These are phyloP conservation scores for Phylloscopus trochiloides DNA, from an alignment of 2,113 vertebrate genomes.

Conservation along the genomic window DNA sequence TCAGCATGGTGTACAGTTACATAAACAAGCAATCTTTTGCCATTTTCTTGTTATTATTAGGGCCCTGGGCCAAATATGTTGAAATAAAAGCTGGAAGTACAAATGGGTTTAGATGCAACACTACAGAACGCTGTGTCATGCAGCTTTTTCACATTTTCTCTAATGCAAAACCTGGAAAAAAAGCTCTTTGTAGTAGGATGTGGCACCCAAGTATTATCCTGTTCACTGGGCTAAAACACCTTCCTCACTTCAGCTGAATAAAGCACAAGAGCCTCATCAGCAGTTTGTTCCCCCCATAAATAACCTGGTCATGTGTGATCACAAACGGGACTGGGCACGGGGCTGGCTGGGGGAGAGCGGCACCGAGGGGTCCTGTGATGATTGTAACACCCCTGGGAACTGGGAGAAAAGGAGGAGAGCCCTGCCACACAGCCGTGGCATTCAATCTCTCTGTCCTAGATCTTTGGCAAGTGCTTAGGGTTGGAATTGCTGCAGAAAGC, in stretches of 20 bases:
- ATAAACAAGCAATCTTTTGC: not conserved
- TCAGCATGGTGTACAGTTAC: not conserved
- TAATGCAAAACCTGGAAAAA: not conserved
- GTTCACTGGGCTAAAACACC: not conserved
- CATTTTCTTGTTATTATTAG: not conserved
- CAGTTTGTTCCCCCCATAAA: not conserved
- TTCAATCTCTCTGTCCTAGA: not conserved
- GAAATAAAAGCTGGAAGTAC: not conserved
- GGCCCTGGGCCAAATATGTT: not conserved
- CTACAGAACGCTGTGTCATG: not conserved
- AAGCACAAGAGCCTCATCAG: not conserved
- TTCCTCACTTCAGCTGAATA: not conserved
- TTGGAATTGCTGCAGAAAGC: not conserved
- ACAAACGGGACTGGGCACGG: accelerated
- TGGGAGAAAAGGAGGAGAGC: not conserved
- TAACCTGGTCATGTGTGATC: accelerated
- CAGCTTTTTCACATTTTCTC: not conserved
- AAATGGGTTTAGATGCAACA: not conserved
- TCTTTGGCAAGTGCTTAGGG: not conserved
- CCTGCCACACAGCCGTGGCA: not conserved
- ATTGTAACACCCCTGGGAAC: not conserved
- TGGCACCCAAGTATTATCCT: not conserved
- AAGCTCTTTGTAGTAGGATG: not conserved
- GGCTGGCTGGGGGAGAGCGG: not conserved
- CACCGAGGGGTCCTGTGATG: too few species aligned